Percentiles rank a stretch among this genome's conserved stretches.
phyloP scores from a whole-genome alignment of 2,888 invertebrate genomes.

The Troides aeacus region DNA sequence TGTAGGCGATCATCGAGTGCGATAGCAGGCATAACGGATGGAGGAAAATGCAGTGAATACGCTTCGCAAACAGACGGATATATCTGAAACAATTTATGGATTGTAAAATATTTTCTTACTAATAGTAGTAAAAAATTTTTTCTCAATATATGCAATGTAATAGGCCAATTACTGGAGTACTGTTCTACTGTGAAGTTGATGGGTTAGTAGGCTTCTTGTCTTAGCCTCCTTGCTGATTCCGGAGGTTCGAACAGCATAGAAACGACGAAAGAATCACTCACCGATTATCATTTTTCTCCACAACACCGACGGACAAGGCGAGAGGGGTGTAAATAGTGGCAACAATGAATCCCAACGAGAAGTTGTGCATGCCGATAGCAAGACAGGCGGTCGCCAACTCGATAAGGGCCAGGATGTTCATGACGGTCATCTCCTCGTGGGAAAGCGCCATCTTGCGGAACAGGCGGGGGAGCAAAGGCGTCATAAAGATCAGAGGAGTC shows the following conservation, averaged over 20 bases:
- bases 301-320: conserved; percentile 69
- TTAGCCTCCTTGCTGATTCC: too few relatives aligned
- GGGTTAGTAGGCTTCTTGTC: too few relatives aligned
- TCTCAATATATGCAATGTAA: too few relatives aligned
- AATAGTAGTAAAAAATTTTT: too few relatives aligned
- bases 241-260: background rate
- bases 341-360: conserved; percentile 89
- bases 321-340: conserved; percentile 87
- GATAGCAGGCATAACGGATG: conserved; percentile 86
- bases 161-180: too few relatives aligned
- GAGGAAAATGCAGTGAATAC: conserved; percentile 81
- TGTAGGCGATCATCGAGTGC: conserved; percentile 80
- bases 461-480: conserved; percentile 53
- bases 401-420: conserved; percentile 85
- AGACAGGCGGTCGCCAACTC: conserved; percentile 88
- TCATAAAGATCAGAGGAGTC: conserved; percentile 61
- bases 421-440: conserved; percentile 62
- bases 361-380: conserved; percentile 93
- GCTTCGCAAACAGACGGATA: conserved; percentile 50
- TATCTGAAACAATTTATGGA: too few relatives aligned
- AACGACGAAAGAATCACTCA: conserved; percentile 33
- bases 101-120: too few relatives aligned
- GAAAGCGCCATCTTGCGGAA: conserved; percentile 46
- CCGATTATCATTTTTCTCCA: conserved; percentile 39
- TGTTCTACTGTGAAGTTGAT: too few relatives aligned